Evolutionary conservation across 2,797 vertebrate genomes (phyloP).

Genomic region (Cuculus canorus): DNA sequence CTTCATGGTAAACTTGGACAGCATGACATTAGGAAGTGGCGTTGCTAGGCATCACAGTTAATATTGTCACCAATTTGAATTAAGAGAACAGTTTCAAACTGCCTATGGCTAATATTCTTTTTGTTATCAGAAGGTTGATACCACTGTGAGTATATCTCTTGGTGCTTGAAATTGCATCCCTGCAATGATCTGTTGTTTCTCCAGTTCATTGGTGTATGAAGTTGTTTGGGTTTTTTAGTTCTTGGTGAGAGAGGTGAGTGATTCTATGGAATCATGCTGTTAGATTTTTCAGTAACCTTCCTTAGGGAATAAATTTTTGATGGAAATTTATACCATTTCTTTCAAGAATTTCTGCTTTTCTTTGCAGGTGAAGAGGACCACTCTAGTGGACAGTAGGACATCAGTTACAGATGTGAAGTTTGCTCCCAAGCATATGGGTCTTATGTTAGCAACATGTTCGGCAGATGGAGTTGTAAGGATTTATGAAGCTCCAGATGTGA

Average conservation of each 20-base stretch:
- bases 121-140: background rate
- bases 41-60: background rate
- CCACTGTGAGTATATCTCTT: background rate
- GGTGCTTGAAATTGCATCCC: background rate
- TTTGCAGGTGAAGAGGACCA: constrained; percentile 95
- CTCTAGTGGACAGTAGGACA: constrained; percentile 95
- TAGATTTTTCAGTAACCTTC: background rate
- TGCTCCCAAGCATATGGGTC: constrained; percentile 97
- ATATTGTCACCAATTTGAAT: background rate
- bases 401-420: constrained; percentile 99
- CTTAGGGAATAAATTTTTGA: background rate
- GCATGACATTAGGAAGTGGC: background rate
- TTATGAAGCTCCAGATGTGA: constrained; percentile 97
- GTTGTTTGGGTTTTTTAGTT: background rate
- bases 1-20: background rate
- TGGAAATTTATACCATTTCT: background rate
- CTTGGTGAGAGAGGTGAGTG: background rate
- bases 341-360: background rate
- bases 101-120: background rate
- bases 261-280: background rate
- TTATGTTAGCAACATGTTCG: constrained; percentile 96
- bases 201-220: background rate
- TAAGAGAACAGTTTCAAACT: background rate
- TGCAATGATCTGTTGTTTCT: background rate
- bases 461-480: constrained; percentile 95